These are phyloP conservation scores for Coreoperca whiteheadi DNA, from an alignment of 2,113 vertebrate genomes.

Conservation along the genomic window DNA sequence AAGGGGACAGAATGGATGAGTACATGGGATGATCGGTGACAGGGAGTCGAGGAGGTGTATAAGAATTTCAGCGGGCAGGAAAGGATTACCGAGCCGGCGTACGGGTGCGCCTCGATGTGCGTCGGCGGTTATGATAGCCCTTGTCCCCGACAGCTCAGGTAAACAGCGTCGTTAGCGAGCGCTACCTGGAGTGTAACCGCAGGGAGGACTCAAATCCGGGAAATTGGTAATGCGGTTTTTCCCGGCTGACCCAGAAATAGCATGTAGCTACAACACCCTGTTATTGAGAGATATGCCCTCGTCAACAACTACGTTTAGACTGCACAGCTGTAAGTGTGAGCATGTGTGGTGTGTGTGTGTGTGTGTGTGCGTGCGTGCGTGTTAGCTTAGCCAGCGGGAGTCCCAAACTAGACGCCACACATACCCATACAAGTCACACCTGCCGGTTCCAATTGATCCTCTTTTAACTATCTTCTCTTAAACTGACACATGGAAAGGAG, in stretches of 20 bases:
- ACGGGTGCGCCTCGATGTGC: background rate
- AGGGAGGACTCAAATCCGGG: conserved; percentile 45
- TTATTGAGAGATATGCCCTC: conserved; percentile 51
- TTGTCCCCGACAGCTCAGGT: conserved; percentile 32
- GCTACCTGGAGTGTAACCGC: conserved; percentile 57
- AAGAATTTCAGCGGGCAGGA: conserved; percentile 34
- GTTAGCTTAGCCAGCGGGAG: conserved; percentile 45
- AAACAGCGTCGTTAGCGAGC: conserved; percentile 60
- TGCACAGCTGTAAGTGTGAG: conserved; percentile 52
- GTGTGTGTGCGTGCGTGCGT: conserved; percentile 7
- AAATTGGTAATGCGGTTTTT: conserved; percentile 55
- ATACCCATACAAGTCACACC: conserved; percentile 55
- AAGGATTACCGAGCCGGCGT: conserved; percentile 7
- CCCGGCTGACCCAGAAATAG: conserved; percentile 58
- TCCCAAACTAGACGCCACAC: conserved; percentile 35
- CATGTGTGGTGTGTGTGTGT: conserved; percentile 15
- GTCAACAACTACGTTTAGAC: conserved; percentile 53
- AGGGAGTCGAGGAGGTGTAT: background rate
- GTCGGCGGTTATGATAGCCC: conserved; percentile 36
- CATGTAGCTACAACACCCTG: conserved; percentile 32
- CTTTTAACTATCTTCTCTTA: conserved; percentile 58
- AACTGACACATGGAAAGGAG: conserved; percentile 50
- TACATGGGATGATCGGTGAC: conserved; percentile 62
- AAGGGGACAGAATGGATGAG: conserved; percentile 27
- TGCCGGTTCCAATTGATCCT: conserved; percentile 71